Evolutionary conservation across 2,797 vertebrate genomes (phyloP), one percentile per base, ranked within the genome.

Genomic region (Saxicola maurus): DNA sequence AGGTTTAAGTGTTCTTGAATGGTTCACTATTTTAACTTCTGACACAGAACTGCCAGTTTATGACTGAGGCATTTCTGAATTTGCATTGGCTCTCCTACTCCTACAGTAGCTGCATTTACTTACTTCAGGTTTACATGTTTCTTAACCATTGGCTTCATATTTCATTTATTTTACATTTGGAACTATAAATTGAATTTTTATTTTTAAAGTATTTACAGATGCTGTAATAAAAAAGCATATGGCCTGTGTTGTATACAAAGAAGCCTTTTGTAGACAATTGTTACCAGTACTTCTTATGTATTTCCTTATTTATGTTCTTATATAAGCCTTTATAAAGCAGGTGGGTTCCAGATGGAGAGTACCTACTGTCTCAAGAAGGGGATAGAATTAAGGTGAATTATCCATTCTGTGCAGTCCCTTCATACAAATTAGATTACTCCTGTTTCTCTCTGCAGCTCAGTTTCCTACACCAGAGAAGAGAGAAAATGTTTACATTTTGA

Each of bases 1-100:
- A 60, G 11, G 17, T 81, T 64, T 84, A 84, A 86, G 38, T 69
- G 5, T 38, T 91, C 48, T 66, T 73, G 42, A 88, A 43, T 76
- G 6, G 76, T 67, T 30, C 6, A 37, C 10, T 83, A 3, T 64
- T 82, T 91, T 56, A 60, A 53, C 14, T 14, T 23, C 4, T 38
- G 17, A 48, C 13, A 48, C 9, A n/a, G 30, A 23, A 56, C 4
- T 28, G 2, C 5, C 17, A 31, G 17, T 30, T 62, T 57, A 57
- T 55, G 37, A 81, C 28, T 40, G 14, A 86, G 3, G 2, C 12
- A 75, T 33, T 72, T 86, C 7, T 40, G 37, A 71, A 27, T 86
- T 87, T 83, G 1, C 14, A 33, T 19, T 86, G 21, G 4, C 7
- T 86, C 2, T 83, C 25, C 10, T 31, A 13, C 14, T 49, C 28